Evolutionary conservation across 2,797 vertebrate species (phyloP).

Genomic region (Glyptemys insculpta): DNA sequence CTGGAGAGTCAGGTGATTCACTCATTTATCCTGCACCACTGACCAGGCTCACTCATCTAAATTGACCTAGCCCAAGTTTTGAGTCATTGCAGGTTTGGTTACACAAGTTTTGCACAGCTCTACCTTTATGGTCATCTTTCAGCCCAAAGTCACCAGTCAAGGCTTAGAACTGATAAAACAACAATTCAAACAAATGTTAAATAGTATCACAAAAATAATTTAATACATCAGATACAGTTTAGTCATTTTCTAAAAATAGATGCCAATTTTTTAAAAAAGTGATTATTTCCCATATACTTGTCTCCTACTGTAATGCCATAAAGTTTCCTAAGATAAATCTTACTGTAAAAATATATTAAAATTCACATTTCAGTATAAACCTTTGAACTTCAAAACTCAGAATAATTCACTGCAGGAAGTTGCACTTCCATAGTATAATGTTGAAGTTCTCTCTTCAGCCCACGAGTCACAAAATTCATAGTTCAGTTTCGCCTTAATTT

Average conservation of each 20-base stretch:
- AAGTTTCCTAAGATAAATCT: neutral
- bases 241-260: constrained; percentile 47
- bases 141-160: neutral
- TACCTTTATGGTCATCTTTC: neutral
- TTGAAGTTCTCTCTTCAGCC: neutral
- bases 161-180: neutral
- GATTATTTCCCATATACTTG: neutral
- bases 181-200: neutral
- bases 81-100: neutral
- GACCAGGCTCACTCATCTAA: neutral
- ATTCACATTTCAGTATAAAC: constrained; percentile 28
- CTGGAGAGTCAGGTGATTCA: neutral
- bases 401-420: neutral
- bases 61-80: fast-evolving
- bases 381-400: neutral
- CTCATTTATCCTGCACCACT: neutral
- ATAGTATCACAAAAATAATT: constrained; percentile 71
- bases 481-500: neutral
- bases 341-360: neutral
- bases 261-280: neutral
- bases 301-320: constrained; percentile 38
- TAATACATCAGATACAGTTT: constrained; percentile 33
- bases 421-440: constrained; percentile 24
- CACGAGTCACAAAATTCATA: neutral
- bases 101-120: neutral